Base-by-base conservation (phyloP, 2,113 vertebrate species). In the Sinocyclocheilus maitianheensis region DNA sequence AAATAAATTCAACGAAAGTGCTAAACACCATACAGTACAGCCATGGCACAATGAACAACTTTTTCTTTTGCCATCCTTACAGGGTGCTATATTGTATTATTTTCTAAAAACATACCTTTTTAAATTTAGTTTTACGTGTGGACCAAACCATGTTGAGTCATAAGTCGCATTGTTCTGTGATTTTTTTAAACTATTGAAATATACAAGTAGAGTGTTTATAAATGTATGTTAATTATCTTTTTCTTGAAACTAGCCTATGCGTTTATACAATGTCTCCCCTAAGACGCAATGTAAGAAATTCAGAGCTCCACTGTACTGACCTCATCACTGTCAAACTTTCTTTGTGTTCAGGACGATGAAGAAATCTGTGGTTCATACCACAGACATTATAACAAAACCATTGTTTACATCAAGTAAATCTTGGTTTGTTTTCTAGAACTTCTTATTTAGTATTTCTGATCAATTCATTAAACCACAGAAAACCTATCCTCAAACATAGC, bases 41-140 rank as follows among this genome's bases (percentile, higher is more conserved):
- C 79, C 78, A 83, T 51, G 86, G 88, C 87, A 91, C 89, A 87
- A 91, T 81, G 71, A n/a, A 26, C 80, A 40, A 48, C 55, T 86
- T 90, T 86, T 74, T 24, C 63, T 85, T 84, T 88, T 48, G 55
- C 34, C 76, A 87, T 89, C 80, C 69, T 79, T 86, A 86, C 90
- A 92, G 91, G 94, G 94, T 95, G 93, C 94, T 94, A 92, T 74
- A 87, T 26, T 85, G 85, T 78, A 71, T 88, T 72, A 85, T 90
- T 87, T 86, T 92, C 81, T 84, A 88, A 48, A 87, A 89, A 89
- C 89, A 76, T 83, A 87, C 67, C 37, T 71, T 93, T 87, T 87
- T 77, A 84, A 91, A 87, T 92, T 91, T 92, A 86, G 87, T 85
- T 82, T 91, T 91, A 71, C 84, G 62, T 87, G 51, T 84, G 92